Evolutionary conservation across 2,797 vertebrate species (phyloP).

Genomic region (Micropoecilia bifurca): DNA sequence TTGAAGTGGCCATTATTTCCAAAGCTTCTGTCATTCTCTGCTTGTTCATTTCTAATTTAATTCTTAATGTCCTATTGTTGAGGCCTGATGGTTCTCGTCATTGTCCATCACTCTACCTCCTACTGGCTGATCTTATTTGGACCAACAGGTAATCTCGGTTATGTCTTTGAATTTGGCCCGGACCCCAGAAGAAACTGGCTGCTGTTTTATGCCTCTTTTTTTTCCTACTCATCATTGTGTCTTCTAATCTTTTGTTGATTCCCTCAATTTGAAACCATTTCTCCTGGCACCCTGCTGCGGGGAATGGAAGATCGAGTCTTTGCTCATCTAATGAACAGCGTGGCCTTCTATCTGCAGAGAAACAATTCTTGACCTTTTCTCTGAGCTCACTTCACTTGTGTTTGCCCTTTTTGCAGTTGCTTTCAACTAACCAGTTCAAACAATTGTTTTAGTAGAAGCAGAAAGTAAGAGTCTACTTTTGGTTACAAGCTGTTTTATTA

Average conservation of each 20-base stretch:
- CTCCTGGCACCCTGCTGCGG: not conserved
- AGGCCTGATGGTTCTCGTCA: conserved; percentile 1
- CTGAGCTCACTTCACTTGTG: conserved; percentile 11
- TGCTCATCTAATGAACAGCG: conserved; percentile 16
- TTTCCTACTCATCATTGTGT: not conserved
- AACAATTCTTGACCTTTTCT: conserved; percentile 30
- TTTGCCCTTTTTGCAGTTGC: conserved; percentile 19
- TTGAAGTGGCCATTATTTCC: not conserved
- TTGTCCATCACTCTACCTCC: conserved; percentile 3
- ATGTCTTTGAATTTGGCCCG: not conserved
- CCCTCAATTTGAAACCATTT: conserved; percentile 4
- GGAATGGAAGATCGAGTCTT: not conserved
- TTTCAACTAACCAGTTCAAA: conserved; percentile 17
- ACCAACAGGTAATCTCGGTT: not conserved
- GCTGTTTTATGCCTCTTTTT: not conserved
- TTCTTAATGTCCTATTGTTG: conserved; percentile 3
- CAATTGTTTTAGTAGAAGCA: conserved; percentile 2
- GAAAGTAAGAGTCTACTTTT: conserved; percentile 3
- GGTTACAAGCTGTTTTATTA: not conserved
- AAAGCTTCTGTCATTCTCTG: not conserved
- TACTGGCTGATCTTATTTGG: not conserved
- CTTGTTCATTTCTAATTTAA: conserved; percentile 2
- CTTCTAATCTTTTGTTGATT: not conserved
- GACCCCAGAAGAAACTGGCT: not conserved
- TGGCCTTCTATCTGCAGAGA: conserved; percentile 9